Conservation (phyloP, 2,113 vertebrate species). For the Bothrops jararaca region DNA sequence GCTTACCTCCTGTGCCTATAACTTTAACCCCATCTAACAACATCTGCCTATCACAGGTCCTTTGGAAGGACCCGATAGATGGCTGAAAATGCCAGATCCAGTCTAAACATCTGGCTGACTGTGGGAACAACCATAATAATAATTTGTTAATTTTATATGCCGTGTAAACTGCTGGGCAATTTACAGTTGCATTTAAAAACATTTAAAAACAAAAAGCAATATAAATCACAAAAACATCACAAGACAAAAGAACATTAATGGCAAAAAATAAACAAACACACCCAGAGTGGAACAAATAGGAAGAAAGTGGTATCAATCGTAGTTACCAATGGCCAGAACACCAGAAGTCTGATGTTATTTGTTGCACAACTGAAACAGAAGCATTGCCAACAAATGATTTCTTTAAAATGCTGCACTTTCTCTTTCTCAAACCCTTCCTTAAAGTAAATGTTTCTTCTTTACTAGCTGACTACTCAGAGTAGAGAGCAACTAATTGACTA, state of each 20-base stretch:
- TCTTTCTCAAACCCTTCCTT: neutral
- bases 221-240: neutral
- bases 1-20: too few species aligned
- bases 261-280: neutral
- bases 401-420: slow-evolving; percentile 36
- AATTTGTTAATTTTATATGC: neutral
- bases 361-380: slow-evolving; percentile 28
- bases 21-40: too few species aligned
- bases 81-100: too few species aligned
- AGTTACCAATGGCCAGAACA: neutral
- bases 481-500: neutral
- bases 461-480: neutral
- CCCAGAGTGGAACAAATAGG: neutral
- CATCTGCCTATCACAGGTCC: too few species aligned
- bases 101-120: neutral
- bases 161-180: neutral
- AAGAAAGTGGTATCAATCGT: neutral
- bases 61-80: too few species aligned
- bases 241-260: neutral
- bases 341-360: slow-evolving; percentile 27
- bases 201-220: neutral
- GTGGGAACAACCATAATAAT: neutral
- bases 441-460: neutral
- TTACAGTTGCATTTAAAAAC: neutral
- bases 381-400: slow-evolving; percentile 25